Evolutionary conservation across 2,888 invertebrate species (phyloP).

Genomic region (Cetonia aurata): DNA sequence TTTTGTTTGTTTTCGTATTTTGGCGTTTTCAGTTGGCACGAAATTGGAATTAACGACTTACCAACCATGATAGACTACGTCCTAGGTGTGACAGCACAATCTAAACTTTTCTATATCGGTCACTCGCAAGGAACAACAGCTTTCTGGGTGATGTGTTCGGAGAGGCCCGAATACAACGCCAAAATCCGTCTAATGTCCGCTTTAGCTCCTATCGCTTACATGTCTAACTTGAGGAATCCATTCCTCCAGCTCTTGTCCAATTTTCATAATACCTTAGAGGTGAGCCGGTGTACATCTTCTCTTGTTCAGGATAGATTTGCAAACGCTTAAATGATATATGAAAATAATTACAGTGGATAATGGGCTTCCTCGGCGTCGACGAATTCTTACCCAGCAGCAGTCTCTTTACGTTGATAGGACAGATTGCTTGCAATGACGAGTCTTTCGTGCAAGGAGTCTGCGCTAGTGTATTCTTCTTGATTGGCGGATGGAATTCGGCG

Average conservation of each 20-base stretch:
- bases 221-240: slow-evolving; percentile 68
- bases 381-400: slow-evolving; percentile 75
- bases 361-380: slow-evolving; percentile 67
- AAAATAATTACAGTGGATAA: slow-evolving; percentile 59
- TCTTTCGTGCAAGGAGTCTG: slow-evolving; percentile 73
- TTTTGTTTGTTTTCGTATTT: background rate
- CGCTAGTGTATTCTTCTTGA: slow-evolving; percentile 75
- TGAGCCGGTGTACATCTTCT: background rate
- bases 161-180: slow-evolving; percentile 71
- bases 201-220: slow-evolving; percentile 73
- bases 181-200: slow-evolving; percentile 73
- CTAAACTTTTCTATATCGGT: slow-evolving; percentile 76
- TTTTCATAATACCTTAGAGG: slow-evolving; percentile 38
- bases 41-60: slow-evolving; percentile 81
- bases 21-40: slow-evolving; percentile 71
- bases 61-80: slow-evolving; percentile 82
- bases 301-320: too few species aligned
- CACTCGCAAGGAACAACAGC: slow-evolving; percentile 77
- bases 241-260: slow-evolving; percentile 60
- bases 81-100: slow-evolving; percentile 68
- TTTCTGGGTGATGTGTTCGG: slow-evolving; percentile 73
- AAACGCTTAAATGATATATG: too few species aligned
- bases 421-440: slow-evolving; percentile 70
- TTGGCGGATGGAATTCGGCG: slow-evolving; percentile 72
- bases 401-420: slow-evolving; percentile 69